A percentile compares a stretch with the other conserved stretches of the same genome.
Evolutionary conservation across 2,113 vertebrate species (phyloP).

Genomic region (Nesoenas mayeri): DNA sequence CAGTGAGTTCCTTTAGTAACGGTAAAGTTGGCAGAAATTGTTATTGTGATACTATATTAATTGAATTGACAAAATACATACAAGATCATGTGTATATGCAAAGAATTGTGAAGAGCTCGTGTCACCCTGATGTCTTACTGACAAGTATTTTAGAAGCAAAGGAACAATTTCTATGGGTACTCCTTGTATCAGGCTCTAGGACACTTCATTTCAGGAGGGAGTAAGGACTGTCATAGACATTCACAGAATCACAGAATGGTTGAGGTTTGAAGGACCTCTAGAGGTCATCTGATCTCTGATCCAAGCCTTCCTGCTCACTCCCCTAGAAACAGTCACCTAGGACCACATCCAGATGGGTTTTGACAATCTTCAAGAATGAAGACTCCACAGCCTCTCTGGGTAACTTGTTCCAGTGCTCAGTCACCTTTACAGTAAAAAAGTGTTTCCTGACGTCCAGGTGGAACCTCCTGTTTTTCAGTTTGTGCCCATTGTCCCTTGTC

Average conservation of each 20-base stretch:
- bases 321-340: accelerated
- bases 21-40: not conserved
- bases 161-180: accelerated
- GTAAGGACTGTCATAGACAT: not conserved
- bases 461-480: not conserved
- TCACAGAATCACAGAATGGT: not conserved
- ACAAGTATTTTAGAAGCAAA: not conserved
- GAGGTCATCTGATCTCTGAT: not conserved
- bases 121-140: accelerated
- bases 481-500: not conserved
- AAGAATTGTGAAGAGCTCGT: not conserved
- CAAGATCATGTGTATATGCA: not conserved
- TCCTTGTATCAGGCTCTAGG: not conserved
- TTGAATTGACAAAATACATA: not conserved
- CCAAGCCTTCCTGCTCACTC: accelerated
- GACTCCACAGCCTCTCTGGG: not conserved
- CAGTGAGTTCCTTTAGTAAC: not conserved
- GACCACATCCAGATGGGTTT: not conserved
- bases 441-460: not conserved
- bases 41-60: not conserved
- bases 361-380: not conserved
- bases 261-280: not conserved
- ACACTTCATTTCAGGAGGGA: not conserved
- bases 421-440: not conserved
- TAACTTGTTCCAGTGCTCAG: not conserved